Percentiles rank a stretch among this genome's conserved stretches.
Evolutionary conservation across 2,797 vertebrate species (phyloP).

Genomic region (Betta splendens): DNA sequence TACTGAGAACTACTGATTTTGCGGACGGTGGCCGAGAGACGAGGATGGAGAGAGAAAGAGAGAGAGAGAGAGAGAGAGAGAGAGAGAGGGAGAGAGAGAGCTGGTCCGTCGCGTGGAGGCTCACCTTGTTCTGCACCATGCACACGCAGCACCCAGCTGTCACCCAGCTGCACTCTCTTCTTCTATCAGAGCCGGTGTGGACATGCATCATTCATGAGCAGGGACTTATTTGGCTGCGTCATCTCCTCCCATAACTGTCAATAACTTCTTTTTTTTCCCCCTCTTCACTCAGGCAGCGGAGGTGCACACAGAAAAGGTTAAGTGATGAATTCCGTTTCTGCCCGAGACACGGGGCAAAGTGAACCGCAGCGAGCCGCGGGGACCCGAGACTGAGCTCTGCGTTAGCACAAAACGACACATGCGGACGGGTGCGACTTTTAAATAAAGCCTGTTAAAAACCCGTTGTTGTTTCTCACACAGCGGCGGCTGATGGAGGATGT

Average conservation of each 20-base stretch:
- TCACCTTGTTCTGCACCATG: constrained; percentile 81
- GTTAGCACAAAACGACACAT: too few species aligned
- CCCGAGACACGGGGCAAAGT: neutral
- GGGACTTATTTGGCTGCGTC: constrained; percentile 72
- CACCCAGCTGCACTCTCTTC: constrained; percentile 61
- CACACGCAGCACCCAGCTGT: constrained; percentile 73
- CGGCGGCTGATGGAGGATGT: constrained; percentile 27
- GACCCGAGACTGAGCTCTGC: too few species aligned
- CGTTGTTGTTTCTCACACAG: constrained; percentile 14
- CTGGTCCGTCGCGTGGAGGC: constrained; percentile 46
- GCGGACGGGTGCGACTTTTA: too few species aligned
- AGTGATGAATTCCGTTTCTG: constrained; percentile 13
- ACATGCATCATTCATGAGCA: constrained; percentile 80
- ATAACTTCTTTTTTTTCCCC: constrained; percentile 54
- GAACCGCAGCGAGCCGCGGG: too few species aligned
- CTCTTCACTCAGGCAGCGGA: constrained; percentile 28
- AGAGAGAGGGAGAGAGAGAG: constrained; percentile 13
- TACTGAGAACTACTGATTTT: constrained; percentile 45
- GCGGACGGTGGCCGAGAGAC: constrained; percentile 34
- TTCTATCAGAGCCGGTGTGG: constrained; percentile 56
- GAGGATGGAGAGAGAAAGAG: constrained; percentile 19
- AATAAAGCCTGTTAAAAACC: too few species aligned
- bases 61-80: neutral
- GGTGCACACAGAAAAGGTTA: constrained; percentile 21
- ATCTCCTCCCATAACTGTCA: constrained; percentile 64